Evolutionary conservation across 2,113 vertebrate genomes (phyloP).

Genomic region (Lycocorax pyrrhopterus): DNA sequence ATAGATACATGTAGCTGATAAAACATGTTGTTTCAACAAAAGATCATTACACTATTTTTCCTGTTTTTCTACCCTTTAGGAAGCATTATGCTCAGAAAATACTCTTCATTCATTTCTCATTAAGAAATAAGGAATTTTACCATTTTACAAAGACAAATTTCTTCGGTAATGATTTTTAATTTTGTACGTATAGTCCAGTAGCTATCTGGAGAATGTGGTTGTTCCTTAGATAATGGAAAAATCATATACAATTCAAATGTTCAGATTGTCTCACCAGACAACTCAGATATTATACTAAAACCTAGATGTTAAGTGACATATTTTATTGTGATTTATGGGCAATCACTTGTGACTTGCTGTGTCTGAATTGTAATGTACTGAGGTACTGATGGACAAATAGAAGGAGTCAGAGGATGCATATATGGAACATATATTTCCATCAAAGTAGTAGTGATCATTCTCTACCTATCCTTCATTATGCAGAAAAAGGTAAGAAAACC

Average conservation of each 20-base stretch:
- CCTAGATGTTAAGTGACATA: neutral
- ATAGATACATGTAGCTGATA: neutral
- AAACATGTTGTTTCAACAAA: neutral
- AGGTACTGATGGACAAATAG: neutral
- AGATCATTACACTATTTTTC: neutral
- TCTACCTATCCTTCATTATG: neutral
- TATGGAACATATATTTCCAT: neutral
- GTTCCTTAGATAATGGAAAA: constrained; percentile 22
- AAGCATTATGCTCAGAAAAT: neutral
- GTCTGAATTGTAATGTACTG: neutral
- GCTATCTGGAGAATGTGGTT: neutral
- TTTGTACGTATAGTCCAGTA: neutral
- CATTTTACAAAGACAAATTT: neutral
- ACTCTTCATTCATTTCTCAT: neutral
- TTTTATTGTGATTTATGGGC: constrained; percentile 35
- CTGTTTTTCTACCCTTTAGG: neutral
- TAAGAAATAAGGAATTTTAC: neutral
- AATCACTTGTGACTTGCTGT: neutral
- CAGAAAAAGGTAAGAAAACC: neutral
- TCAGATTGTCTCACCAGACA: neutral
- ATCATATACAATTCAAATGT: constrained; percentile 13
- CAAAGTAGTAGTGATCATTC: neutral
- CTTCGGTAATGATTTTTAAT: neutral
- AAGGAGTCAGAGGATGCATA: neutral
- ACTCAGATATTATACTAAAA: neutral